Evolutionary conservation across 2,113 vertebrate genomes (phyloP).

Genomic region (Taxidea taxus): DNA sequence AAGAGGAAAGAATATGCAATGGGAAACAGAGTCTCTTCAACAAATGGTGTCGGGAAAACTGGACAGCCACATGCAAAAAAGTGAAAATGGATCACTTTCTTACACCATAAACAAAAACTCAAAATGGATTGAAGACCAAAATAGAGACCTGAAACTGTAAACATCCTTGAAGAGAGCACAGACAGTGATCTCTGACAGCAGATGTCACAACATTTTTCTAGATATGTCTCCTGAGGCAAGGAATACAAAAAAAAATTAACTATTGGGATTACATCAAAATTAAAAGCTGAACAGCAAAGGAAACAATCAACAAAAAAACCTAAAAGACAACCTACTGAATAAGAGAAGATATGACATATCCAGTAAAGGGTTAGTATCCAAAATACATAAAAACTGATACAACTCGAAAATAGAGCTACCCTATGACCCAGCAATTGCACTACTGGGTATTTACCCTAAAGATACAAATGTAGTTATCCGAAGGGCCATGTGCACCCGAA

Average conservation of each 20-base stretch:
- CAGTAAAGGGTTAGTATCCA: not conserved
- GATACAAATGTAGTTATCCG: too few relatives aligned
- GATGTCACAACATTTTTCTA: not conserved
- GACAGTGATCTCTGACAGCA: not conserved
- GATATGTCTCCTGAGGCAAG: not conserved
- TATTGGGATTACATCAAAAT: not conserved
- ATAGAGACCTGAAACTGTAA: not conserved
- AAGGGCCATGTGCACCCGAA: too few relatives aligned
- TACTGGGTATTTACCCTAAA: too few relatives aligned
- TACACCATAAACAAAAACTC: not conserved
- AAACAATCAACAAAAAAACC: not conserved
- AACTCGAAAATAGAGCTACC: not conserved
- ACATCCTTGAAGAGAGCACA: not conserved
- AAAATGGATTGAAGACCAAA: not conserved
- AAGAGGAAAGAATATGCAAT: not conserved
- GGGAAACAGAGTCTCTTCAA: not conserved
- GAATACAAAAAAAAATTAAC: not conserved
- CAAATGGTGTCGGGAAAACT: not conserved
- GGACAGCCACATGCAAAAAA: not conserved
- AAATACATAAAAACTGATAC: not conserved
- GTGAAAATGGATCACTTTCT: not conserved
- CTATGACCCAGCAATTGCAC: too few relatives aligned
- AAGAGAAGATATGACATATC: not conserved
- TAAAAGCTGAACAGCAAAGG: not conserved
- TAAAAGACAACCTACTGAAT: not conserved